A percentile compares a stretch with the other conserved stretches of the same genome.
Evolutionary conservation across 2,113 vertebrate genomes (phyloP).

Genomic region (Trachemys scripta): DNA sequence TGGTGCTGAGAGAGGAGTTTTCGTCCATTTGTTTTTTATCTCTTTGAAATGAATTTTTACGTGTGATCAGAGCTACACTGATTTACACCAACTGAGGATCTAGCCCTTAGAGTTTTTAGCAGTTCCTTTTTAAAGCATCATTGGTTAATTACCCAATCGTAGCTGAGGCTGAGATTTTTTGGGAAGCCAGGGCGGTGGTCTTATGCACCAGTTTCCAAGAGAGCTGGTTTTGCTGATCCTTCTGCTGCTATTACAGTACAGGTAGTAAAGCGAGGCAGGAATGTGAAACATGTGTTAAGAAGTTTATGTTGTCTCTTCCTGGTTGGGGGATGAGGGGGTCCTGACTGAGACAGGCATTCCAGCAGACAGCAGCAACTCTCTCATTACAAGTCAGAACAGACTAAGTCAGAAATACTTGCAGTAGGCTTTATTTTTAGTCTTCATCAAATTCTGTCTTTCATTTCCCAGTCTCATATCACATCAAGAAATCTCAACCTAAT

Average conservation of each 20-base stretch:
- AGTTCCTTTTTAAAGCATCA: background rate
- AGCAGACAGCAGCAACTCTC: background rate
- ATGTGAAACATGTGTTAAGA: background rate
- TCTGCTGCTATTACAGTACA: constrained; percentile 30
- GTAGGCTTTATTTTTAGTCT: background rate
- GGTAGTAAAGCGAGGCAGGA: constrained; percentile 36
- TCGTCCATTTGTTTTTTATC: background rate
- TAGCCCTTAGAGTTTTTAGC: background rate
- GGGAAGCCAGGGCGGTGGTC: background rate
- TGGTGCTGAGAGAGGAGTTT: background rate
- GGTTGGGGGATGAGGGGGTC: constrained; percentile 33
- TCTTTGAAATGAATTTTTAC: background rate
- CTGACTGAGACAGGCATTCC: background rate
- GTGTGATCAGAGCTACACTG: background rate
- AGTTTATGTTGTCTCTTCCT: constrained; percentile 38
- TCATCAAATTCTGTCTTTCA: background rate
- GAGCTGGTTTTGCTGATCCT: constrained; percentile 28
- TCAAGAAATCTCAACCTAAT: background rate
- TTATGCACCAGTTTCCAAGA: background rate
- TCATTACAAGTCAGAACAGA: constrained; percentile 10
- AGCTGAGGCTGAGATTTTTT: constrained; percentile 11
- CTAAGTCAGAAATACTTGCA: background rate
- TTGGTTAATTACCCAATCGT: background rate
- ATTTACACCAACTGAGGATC: background rate
- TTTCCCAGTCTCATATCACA: background rate